These are phyloP conservation scores for Pseudochromis fuscus DNA, from an alignment of 2,797 vertebrate species.

Conservation along the genomic window DNA sequence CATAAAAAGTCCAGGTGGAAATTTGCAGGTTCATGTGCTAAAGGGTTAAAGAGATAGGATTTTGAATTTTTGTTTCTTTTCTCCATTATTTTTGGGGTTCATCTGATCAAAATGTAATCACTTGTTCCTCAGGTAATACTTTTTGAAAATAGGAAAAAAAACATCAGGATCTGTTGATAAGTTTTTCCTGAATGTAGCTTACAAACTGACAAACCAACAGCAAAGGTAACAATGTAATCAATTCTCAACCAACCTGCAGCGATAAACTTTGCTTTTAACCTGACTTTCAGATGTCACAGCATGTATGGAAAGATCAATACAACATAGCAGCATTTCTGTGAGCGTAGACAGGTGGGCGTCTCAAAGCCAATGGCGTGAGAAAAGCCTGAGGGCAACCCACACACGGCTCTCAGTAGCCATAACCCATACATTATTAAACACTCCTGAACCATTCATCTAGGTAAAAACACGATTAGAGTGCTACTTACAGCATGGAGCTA, in stretches of 20 bases:
- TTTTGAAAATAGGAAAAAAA: too few species aligned
- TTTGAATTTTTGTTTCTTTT: too few species aligned
- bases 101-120: too few species aligned
- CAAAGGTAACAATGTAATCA: neutral
- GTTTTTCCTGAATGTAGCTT: too few species aligned
- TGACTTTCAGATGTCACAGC: constrained; percentile 16
- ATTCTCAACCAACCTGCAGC: constrained; percentile 22
- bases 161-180: too few species aligned
- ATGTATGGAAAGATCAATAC: constrained; percentile 36
- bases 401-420: constrained; percentile 68
- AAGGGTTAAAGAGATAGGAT: too few species aligned
- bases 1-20: too few species aligned
- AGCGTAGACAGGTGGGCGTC: constrained; percentile 35
- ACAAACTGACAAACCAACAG: too few species aligned
- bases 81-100: too few species aligned
- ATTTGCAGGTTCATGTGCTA: too few species aligned
- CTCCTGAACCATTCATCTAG: constrained; percentile 73
- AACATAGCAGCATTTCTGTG: constrained; percentile 29
- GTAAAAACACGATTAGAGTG: constrained; percentile 76
- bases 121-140: too few species aligned
- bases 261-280: constrained; percentile 16
- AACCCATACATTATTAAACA: constrained; percentile 82
- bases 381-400: constrained; percentile 56
- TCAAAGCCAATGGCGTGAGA: constrained; percentile 66
- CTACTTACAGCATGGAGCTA: constrained; percentile 66